Base-by-base conservation (phyloP, 2,113 vertebrate genomes). In the Vulpes vulpes region DNA sequence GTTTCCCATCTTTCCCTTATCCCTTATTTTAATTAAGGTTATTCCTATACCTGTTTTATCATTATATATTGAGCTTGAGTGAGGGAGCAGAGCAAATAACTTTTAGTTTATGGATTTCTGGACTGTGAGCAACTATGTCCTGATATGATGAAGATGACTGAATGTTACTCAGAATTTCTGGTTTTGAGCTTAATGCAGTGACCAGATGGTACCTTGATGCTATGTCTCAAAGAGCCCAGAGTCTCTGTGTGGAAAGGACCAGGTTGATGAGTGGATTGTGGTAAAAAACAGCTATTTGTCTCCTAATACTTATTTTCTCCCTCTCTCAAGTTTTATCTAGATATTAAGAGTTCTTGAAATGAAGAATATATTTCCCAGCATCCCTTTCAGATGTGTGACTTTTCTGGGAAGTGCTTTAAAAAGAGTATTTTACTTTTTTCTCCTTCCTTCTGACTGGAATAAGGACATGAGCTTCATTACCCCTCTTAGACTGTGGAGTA, bases 81-180 rank as follows among this genome's bases (percentile, higher is more conserved):
- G 69, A 80, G 32, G 23, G 25, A 19, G 6, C 25, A 92, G 30
- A 25, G 51, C 38, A 89, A 92, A 73, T 92, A 55, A 81, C 22
- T 95, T 96, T 92, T 55, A 85, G 32, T 49, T 87, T 69, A 57
- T 78, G 65, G n/a, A 12, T 83, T 93, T 97, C 53, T 57, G 53
- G 53, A 35, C 5, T 27, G 38, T 69, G 30, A 92, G 59, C 20
- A 4, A 19, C 35, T 60, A 17, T 7, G 57, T 62, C 14, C 22
- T 23, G 38, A 67, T 25, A 67, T 62, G 49, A 81, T 62, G 49
- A 69, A 87, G 59, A 78, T 82, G 43, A 91, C 11, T 35, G 10
- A 16, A 15, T 38, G 53, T 55, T 32, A 69, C 64, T 35, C 25
- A 81, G 53, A 83, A 4, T 79, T 90, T 91, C 74, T 60, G 30